Evolutionary conservation across 2,888 invertebrate genomes (phyloP).

Genomic region (Drosophila yooni): DNA sequence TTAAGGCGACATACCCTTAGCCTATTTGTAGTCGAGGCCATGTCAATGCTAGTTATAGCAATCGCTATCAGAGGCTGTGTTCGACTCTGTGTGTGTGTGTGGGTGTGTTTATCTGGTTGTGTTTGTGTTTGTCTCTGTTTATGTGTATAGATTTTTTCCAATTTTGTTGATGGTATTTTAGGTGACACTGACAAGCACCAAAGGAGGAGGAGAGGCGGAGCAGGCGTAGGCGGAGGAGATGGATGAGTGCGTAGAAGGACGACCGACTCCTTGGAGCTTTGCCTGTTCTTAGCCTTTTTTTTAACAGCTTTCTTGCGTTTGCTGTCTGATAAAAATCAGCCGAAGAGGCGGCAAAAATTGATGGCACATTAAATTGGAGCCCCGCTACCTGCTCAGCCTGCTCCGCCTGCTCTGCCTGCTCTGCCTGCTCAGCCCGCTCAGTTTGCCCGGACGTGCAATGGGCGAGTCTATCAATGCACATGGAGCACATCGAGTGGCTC

Average conservation of each 20-base stretch:
- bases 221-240: background rate
- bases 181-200: constrained; percentile 48
- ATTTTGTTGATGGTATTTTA: constrained; percentile 76
- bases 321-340: constrained; percentile 54
- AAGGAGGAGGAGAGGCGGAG: background rate
- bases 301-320: constrained; percentile 55
- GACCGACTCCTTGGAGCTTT: constrained; percentile 27
- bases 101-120: background rate
- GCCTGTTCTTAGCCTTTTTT: constrained; percentile 46
- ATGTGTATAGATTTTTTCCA: constrained; percentile 69
- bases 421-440: background rate
- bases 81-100: background rate
- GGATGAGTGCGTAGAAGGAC: constrained; percentile 1
- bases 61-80: constrained; percentile 20
- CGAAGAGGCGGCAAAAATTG: constrained; percentile 63
- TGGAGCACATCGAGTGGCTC: constrained; percentile 41
- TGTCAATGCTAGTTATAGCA: constrained; percentile 63
- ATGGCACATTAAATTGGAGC: constrained; percentile 75
- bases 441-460: constrained; percentile 42
- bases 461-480: constrained; percentile 60
- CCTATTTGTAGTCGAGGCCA: constrained; percentile 49
- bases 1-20: constrained; percentile 45
- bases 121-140: constrained; percentile 40
- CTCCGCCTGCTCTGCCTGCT: constrained; percentile 1
- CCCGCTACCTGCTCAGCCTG: constrained; percentile 14